Evolutionary conservation across 2,113 vertebrate species (phyloP).

Genomic region (Athene cunicularia): DNA sequence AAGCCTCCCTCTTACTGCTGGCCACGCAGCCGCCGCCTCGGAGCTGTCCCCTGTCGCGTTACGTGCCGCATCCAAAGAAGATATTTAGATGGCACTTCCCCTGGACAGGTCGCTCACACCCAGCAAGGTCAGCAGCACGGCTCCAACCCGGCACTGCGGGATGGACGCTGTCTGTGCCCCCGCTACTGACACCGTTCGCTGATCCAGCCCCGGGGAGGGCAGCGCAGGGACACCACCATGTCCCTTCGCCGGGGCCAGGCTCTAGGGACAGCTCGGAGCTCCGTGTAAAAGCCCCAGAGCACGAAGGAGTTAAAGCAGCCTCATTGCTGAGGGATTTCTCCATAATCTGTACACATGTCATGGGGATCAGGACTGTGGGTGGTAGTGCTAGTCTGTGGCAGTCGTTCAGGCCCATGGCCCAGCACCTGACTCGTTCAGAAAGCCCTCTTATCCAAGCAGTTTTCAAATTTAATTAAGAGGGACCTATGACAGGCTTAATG

Average conservation of each 20-base stretch:
- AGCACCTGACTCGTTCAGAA: constrained; percentile 78
- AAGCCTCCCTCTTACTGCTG: fast-evolving
- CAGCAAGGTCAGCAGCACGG: background rate
- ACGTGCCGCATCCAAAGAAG: fast-evolving
- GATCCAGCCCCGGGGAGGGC: background rate
- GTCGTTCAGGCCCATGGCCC: constrained; percentile 76
- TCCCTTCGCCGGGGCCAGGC: background rate
- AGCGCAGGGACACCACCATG: background rate
- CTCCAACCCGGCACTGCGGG: background rate
- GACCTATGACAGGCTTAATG: constrained; percentile 36
- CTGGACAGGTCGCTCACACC: background rate
- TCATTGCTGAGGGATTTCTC: constrained; percentile 77
- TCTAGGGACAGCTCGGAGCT: background rate
- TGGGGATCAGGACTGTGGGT: constrained; percentile 84
- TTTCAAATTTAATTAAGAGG: constrained; percentile 75
- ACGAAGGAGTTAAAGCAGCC: constrained; percentile 66
- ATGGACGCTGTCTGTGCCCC: fast-evolving
- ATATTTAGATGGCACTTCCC: fast-evolving
- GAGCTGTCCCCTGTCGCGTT: background rate
- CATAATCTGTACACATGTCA: constrained; percentile 83
- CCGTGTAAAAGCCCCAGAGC: background rate
- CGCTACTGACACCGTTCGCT: fast-evolving
- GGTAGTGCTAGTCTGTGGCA: constrained; percentile 83
- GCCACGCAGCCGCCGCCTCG: background rate
- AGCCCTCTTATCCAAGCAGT: constrained; percentile 55